These are phyloP conservation scores for Pollenia angustigena DNA, from an alignment of 2,888 invertebrate genomes.

Conservation along the genomic window DNA sequence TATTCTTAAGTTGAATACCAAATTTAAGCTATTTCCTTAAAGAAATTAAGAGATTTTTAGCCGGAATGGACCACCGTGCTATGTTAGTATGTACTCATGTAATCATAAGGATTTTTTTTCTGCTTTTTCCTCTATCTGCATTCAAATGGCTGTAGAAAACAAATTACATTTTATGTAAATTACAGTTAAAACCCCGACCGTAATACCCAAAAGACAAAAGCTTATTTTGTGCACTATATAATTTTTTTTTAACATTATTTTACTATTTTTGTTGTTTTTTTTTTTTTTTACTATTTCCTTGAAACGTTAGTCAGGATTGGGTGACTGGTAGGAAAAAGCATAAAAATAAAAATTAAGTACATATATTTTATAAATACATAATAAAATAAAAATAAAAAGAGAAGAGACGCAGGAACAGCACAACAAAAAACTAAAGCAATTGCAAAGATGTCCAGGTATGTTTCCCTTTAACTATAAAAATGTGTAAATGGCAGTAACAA, in stretches of 20 bases:
- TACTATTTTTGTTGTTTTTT: conserved; percentile 1
- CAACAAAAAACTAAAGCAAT: conserved; percentile 18
- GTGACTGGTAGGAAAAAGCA: conserved; percentile 5
- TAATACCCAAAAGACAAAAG: conserved; percentile 62
- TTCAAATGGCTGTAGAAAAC: conserved; percentile 36
- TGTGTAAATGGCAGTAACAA: background rate
- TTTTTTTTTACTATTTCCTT: background rate
- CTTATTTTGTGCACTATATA: conserved; percentile 62
- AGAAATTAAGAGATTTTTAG: too few species aligned
- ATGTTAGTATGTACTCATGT: background rate
- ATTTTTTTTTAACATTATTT: background rate
- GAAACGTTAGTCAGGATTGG: conserved; percentile 47
- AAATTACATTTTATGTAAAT: conserved; percentile 73
- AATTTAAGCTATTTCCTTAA: too few species aligned
- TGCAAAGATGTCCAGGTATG: conserved; percentile 11
- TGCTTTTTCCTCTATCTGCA: background rate
- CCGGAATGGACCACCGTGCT: too few species aligned
- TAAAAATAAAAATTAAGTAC: conserved; percentile 19
- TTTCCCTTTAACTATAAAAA: conserved; percentile 3
- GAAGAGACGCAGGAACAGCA: background rate
- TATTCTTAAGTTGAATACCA: too few species aligned
- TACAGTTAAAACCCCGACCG: conserved; percentile 53
- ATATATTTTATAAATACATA: conserved; percentile 38
- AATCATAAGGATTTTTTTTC: conserved; percentile 8
- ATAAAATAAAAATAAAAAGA: conserved; percentile 16